Percentiles rank a stretch among this genome's conserved stretches.
phyloP scores from a whole-genome alignment of 1,140 invertebrate species.

The Colletes gigas region DNA sequence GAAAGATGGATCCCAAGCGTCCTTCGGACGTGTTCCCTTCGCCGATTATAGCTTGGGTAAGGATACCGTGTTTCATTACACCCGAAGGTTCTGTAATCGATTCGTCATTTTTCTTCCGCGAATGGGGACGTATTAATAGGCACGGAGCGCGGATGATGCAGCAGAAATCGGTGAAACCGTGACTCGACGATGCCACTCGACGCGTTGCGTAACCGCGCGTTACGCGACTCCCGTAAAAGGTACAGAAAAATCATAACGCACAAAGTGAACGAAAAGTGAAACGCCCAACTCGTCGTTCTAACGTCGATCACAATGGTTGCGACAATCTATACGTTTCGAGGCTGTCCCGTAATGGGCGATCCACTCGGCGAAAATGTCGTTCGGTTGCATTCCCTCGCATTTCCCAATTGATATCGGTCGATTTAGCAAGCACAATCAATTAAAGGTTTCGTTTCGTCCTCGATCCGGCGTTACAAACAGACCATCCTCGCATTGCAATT shows the following conservation, averaged over 20 bases:
- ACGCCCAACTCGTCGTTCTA: conserved; percentile 23
- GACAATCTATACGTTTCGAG: conserved; percentile 22
- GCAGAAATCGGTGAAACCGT: background rate
- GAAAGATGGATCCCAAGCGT: background rate
- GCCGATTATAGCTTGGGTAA: background rate
- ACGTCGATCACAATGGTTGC: conserved; percentile 23
- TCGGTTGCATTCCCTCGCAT: background rate
- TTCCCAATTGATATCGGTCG: background rate
- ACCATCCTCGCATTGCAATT: too few relatives aligned
- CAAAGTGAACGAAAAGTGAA: conserved; percentile 36
- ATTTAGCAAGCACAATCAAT: conserved; percentile 17
- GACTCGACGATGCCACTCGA: background rate
- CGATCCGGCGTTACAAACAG: background rate
- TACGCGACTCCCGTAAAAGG: background rate
- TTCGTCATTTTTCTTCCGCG: background rate
- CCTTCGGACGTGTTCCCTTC: background rate
- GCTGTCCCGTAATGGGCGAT: conserved; percentile 23
- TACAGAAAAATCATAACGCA: conserved; percentile 1
- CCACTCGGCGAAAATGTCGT: conserved; percentile 14
- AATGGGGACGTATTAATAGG: background rate
- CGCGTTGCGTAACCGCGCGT: background rate
- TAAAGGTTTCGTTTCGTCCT: background rate
- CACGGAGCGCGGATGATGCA: background rate
- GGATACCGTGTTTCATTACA: background rate
- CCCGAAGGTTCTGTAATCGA: background rate